phyloP scores from a whole-genome alignment of 2,797 vertebrate species.

The Falco columbarius region DNA sequence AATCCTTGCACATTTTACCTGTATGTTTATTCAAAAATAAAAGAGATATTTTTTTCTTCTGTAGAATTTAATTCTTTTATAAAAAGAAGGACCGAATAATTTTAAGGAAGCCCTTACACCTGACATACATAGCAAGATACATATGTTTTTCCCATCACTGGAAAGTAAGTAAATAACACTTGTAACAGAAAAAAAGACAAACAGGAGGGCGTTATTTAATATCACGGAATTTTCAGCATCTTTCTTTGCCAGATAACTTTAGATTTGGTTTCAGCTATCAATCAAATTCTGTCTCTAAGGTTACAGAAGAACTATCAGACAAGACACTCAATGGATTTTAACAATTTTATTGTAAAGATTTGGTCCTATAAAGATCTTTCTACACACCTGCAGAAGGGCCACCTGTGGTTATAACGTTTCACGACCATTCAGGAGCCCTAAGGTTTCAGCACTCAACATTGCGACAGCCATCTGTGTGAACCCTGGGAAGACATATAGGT shows the following conservation, averaged over 20 bases:
- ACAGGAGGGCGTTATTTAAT: background rate
- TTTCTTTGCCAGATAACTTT: background rate
- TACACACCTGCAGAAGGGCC: background rate
- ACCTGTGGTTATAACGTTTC: background rate
- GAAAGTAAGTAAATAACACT: constrained; percentile 1
- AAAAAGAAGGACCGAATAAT: background rate
- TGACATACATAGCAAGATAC: background rate
- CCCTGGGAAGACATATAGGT: background rate
- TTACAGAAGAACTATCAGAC: background rate
- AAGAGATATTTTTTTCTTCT: constrained; percentile 17
- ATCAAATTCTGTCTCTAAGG: background rate
- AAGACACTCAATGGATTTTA: background rate
- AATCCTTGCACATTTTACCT: constrained; percentile 54
- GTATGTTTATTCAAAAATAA: constrained; percentile 50
- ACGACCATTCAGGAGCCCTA: background rate
- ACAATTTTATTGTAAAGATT: background rate
- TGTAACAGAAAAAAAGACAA: background rate
- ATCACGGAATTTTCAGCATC: background rate
- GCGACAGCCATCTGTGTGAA: background rate
- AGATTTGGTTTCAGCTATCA: constrained; percentile 22
- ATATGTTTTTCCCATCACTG: background rate
- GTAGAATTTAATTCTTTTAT: constrained; percentile 49
- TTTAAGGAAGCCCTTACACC: background rate
- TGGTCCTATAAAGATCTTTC: background rate
- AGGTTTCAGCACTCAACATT: background rate